Evolutionary conservation across 2,888 invertebrate genomes (phyloP).

Genomic region (Eupithecia tripunctaria): DNA sequence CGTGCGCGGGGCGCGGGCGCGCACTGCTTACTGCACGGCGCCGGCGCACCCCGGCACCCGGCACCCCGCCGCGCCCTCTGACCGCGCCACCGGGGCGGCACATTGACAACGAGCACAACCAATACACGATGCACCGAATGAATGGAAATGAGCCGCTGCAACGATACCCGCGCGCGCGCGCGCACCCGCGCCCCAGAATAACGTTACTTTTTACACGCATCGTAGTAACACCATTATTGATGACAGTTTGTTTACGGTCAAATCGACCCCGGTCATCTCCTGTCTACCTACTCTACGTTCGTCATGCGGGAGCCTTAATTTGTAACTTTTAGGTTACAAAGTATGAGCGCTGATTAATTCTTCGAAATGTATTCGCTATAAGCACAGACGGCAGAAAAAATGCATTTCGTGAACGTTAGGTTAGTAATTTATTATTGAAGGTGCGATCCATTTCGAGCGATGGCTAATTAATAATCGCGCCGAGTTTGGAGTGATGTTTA

Average conservation of each 20-base stretch:
- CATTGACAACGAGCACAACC: conserved; percentile 68
- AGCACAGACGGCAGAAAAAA: conserved; percentile 16
- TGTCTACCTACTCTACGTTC: conserved; percentile 1
- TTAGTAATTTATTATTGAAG: conserved; percentile 32
- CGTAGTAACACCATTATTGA: conserved; percentile 42
- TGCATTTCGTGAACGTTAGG: conserved; percentile 17
- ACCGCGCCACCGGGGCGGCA: conserved; percentile 61
- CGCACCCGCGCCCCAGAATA: conserved; percentile 38
- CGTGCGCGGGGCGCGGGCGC: conserved; percentile 69
- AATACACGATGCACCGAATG: conserved; percentile 60
- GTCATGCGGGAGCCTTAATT: conserved; percentile 16
- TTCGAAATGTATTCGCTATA: conserved; percentile 11
- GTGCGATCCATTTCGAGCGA: conserved; percentile 33
- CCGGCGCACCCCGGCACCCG: conserved; percentile 59
- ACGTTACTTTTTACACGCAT: conserved; percentile 42
- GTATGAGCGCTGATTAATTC: conserved; percentile 10
- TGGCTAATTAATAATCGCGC: conserved; percentile 41
- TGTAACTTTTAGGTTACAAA: conserved; percentile 5
- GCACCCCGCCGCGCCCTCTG: conserved; percentile 66
- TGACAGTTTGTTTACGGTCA: conserved; percentile 36
- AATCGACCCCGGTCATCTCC: conserved; percentile 22
- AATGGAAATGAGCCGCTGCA: conserved; percentile 73
- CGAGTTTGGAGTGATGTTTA: conserved; percentile 45
- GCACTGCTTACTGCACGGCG: conserved; percentile 58
- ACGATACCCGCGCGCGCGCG: conserved; percentile 45